These are phyloP conservation scores for Channa argus DNA, from an alignment of 2,113 vertebrate genomes.

Conservation along the genomic window DNA sequence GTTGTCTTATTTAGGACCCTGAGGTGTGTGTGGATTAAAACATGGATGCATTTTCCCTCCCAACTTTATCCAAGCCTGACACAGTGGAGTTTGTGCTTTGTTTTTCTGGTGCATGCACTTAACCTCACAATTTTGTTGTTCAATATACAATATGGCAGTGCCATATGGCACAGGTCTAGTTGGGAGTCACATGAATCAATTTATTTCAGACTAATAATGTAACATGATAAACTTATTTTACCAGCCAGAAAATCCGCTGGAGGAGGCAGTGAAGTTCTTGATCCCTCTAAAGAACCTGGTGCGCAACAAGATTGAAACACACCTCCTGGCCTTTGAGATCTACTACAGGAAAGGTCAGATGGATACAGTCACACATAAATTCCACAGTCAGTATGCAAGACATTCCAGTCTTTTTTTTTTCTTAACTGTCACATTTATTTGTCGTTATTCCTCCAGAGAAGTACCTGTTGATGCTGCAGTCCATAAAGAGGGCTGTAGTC, in stretches of 20 bases:
- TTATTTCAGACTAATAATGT: too few relatives aligned
- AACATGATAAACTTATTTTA: background rate
- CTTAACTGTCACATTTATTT: background rate
- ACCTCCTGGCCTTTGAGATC: constrained; percentile 97
- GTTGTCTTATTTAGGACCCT: too few relatives aligned
- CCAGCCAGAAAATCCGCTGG: constrained; percentile 92
- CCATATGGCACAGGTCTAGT: too few relatives aligned
- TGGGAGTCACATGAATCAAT: background rate
- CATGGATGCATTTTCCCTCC: too few relatives aligned
- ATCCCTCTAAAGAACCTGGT: constrained; percentile 94
- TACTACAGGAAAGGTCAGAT: constrained; percentile 94
- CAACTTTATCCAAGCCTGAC: too few relatives aligned
- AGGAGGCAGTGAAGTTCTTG: constrained; percentile 97
- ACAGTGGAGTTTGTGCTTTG: too few relatives aligned
- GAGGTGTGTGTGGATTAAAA: too few relatives aligned
- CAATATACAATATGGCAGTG: too few relatives aligned
- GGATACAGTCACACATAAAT: rapidly evolving
- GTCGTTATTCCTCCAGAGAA: constrained; percentile 81
- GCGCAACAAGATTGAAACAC: constrained; percentile 92
- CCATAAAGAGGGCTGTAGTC: constrained; percentile 91
- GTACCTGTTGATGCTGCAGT: constrained; percentile 95
- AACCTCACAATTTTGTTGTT: too few relatives aligned
- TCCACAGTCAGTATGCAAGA: background rate
- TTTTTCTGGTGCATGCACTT: too few relatives aligned
- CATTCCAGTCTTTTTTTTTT: background rate